Base-by-base conservation (phyloP, 2,888 invertebrate genomes). In the Cristatella mucedo region DNA sequence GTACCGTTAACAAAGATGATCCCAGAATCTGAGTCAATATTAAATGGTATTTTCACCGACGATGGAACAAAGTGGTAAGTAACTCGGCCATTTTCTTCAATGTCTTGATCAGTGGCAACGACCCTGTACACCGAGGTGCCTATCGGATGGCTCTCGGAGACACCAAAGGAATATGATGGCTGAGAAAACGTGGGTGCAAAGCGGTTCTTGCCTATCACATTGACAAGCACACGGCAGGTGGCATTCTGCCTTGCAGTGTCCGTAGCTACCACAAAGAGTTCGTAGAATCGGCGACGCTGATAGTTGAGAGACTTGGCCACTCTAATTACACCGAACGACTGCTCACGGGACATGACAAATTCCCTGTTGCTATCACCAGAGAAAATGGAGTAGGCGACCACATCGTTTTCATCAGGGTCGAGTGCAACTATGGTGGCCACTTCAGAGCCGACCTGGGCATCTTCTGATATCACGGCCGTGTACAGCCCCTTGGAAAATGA, bases 201-300 rank as follows among this genome's bases (percentile, higher is more conserved):
- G 56, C 89, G 87, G 64, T 93, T 93, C 0, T 89, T 87, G 66
- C 91, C 91, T 0, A 85, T 81, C 0, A 97, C 76, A 57, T 87
- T 86, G 3, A 95, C 80, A 56, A 84, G 81, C 11, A 93, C 82
- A 39, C 82, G 78, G 0, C 87, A 82, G 0, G 82, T 80, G 53
- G 89, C 91, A 2, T 77, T 78, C 33, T 84, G 70, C 0, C 85
- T 84, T 0, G 86, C 87, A 0, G 82, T 78, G 63, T 93, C 93
- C 0, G 84, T 79, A 0, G 89, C 91, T 0, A 81, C 80, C 0
- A 74, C 62, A 5, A 82, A 82, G 15, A 68, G 47, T 5, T 52
- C 51, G 21, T 39, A 40, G 24, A 21, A 19, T 6, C 18, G 22
- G 4, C 16, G 22, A 11, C 21, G 9, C 3, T 42, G 26, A 18